These are phyloP conservation scores for Stenotaenia linearis DNA, from an alignment of 2,888 invertebrate species.

Conservation along the genomic window DNA sequence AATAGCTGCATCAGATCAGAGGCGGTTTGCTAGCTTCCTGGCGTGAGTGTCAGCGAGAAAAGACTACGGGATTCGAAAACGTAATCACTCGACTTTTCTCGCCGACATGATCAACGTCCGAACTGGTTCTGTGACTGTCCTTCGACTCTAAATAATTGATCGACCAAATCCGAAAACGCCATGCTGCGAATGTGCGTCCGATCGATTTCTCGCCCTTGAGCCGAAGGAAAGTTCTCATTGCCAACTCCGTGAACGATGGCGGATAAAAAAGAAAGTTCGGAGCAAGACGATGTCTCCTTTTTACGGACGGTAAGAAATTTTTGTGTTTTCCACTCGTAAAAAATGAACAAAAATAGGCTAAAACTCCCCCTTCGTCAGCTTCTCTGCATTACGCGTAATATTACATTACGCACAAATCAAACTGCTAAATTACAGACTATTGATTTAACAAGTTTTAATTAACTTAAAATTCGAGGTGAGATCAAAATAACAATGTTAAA, in stretches of 20 bases:
- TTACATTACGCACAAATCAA: background rate
- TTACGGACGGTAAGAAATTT: slow-evolving; percentile 85
- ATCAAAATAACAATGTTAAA: background rate
- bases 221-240: slow-evolving; percentile 16
- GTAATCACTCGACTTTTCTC: slow-evolving; percentile 26
- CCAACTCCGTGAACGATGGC: slow-evolving; percentile 58
- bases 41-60: slow-evolving; percentile 12
- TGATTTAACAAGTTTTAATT: background rate
- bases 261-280: slow-evolving; percentile 91
- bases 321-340: background rate
- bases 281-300: slow-evolving; percentile 99
- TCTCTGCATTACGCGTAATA: background rate
- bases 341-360: background rate
- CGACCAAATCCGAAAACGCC: background rate
- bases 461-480: background rate
- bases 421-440: background rate
- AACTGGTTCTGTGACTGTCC: slow-evolving; percentile 12
- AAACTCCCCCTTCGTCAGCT: background rate
- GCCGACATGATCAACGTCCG: slow-evolving; percentile 17
- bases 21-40: slow-evolving; percentile 7
- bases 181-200: background rate
- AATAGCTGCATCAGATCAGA: background rate
- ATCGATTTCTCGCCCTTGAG: slow-evolving; percentile 23
- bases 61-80: background rate
- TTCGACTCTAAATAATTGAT: slow-evolving; percentile 7